Percentiles rank a stretch among this genome's conserved stretches.
Conservation (phyloP, 1,140 invertebrate genomes). For the Eumeta japonica region DNA sequence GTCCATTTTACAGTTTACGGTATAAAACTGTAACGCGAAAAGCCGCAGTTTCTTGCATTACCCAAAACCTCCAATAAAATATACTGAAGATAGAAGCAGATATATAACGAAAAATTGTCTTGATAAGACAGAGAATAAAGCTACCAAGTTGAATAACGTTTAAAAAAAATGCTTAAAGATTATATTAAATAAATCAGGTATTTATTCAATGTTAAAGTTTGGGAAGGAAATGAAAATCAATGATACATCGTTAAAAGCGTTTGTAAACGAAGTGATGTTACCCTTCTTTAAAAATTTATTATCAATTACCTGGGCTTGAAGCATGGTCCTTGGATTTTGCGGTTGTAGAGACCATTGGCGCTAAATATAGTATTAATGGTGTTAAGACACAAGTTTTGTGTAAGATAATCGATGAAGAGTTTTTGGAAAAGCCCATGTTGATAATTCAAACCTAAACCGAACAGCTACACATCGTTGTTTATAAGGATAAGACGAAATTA, state of each 20-base stretch:
- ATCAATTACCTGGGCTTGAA: no score
- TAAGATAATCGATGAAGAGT: constrained; percentile 10
- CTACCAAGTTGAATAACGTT: no score
- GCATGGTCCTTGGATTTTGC: no score
- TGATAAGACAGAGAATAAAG: background rate
- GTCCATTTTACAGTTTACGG: constrained; percentile 2
- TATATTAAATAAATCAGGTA: no score
- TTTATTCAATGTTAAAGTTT: no score
- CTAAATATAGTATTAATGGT: constrained; percentile 13
- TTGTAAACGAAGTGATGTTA: no score
- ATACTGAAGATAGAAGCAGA: constrained; percentile 8
- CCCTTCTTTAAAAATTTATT: no score
- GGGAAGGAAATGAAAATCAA: no score
- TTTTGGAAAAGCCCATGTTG: constrained; percentile 10
- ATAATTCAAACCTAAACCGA: constrained; percentile 13
- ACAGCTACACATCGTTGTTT: constrained; percentile 11
- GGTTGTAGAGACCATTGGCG: no score
- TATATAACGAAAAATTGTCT: constrained; percentile 8
- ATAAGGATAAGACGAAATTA: constrained; percentile 9
- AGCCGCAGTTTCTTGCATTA: constrained; percentile 9
- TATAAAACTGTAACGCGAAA: constrained; percentile 17
- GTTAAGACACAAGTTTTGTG: constrained; percentile 10
- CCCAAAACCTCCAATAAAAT: constrained; percentile 11
- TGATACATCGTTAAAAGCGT: no score
- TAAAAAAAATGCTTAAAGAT: no score